Evolutionary conservation across 2,888 invertebrate species (phyloP).

Genomic region (Meloe dianella): DNA sequence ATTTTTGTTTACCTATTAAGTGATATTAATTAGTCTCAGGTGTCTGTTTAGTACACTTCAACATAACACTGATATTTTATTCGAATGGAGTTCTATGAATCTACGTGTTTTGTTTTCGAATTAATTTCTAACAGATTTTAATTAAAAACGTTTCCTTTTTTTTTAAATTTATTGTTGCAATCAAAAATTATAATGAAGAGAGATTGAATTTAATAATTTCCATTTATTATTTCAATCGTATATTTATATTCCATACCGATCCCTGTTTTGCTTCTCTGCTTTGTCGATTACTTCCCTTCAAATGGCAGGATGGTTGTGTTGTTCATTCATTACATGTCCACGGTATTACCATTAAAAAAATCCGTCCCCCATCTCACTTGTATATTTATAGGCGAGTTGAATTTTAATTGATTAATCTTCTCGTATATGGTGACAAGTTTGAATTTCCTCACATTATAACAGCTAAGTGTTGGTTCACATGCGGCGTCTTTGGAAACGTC

Average conservation of each 20-base stretch:
- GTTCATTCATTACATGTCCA: slow-evolving; percentile 2
- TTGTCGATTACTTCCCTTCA: background rate
- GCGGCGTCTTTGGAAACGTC: too few species aligned
- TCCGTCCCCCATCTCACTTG: background rate
- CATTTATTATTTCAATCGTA: too few species aligned
- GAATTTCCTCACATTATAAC: background rate
- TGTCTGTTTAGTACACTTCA: background rate
- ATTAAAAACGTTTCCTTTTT: too few species aligned
- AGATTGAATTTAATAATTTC: too few species aligned
- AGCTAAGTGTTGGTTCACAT: background rate
- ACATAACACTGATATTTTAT: background rate
- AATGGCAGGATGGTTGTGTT: slow-evolving; percentile 5
- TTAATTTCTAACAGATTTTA: too few species aligned
- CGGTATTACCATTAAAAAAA: background rate
- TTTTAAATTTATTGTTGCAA: too few species aligned
- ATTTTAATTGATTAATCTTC: slow-evolving; percentile 3
- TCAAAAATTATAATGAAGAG: too few species aligned
- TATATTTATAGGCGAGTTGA: background rate
- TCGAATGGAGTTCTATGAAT: background rate
- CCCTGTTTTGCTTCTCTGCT: too few species aligned
- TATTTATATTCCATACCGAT: too few species aligned
- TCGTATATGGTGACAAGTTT: background rate
- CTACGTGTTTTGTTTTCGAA: too few species aligned
- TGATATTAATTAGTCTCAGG: background rate
- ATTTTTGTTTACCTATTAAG: too few species aligned